Percentiles rank a stretch among this genome's conserved stretches.
These are phyloP conservation scores for Zelleria hepariella DNA, from an alignment of 2,888 invertebrate species.

Conservation along the genomic window DNA sequence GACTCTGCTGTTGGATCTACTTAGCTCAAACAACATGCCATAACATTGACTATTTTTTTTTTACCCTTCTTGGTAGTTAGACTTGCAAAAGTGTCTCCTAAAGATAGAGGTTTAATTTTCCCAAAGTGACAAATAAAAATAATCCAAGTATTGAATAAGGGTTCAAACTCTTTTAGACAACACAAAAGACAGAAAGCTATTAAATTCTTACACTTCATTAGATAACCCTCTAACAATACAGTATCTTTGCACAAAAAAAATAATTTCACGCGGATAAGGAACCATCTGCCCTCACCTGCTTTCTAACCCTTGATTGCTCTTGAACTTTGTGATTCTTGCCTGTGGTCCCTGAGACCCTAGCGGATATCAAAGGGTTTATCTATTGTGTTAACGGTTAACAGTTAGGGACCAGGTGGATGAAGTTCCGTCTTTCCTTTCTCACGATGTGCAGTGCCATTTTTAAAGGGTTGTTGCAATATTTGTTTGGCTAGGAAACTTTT, in stretches of 20 bases:
- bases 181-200: conserved; percentile 20
- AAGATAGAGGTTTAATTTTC: no score
- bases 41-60: no score
- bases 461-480: conserved; percentile 14
- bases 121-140: no score
- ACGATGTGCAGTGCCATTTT: conserved; percentile 33
- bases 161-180: neutral
- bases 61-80: no score
- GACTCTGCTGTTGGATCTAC: no score
- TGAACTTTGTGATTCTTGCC: conserved; percentile 29
- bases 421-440: conserved; percentile 49
- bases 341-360: conserved; percentile 34
- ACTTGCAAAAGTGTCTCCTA: no score
- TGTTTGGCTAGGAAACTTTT: conserved; percentile 9
- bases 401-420: conserved; percentile 50
- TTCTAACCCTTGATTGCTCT: conserved; percentile 47
- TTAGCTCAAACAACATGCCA: no score
- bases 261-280: conserved; percentile 66
- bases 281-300: conserved; percentile 66
- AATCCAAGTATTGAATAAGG: no score
- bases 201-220: conserved; percentile 65
- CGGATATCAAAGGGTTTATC: conserved; percentile 55
- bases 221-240: conserved; percentile 30
- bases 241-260: conserved; percentile 37
- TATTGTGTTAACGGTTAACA: conserved; percentile 52